phyloP scores from a whole-genome alignment of 2,113 vertebrate genomes.

The Myotis yumanensis region DNA sequence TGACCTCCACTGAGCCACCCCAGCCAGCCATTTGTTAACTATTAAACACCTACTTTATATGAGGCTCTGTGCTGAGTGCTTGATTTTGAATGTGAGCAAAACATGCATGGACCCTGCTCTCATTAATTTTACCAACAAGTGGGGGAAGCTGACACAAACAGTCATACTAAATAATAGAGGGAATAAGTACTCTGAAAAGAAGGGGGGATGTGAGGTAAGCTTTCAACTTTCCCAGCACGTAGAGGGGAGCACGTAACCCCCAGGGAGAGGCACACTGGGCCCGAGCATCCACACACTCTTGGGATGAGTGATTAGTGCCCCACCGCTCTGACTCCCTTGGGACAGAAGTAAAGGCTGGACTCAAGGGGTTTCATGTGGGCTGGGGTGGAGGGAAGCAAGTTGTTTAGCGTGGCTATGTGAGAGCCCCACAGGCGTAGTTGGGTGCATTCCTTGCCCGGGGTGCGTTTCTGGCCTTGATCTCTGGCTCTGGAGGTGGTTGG shows the following conservation, averaged over 20 bases:
- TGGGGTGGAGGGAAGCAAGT: background rate
- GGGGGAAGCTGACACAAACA: background rate
- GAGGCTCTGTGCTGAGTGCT: background rate
- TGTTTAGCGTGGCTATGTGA: background rate
- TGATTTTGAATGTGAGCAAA: background rate
- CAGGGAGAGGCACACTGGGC: background rate
- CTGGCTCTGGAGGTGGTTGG: conserved; percentile 77
- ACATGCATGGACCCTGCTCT: background rate
- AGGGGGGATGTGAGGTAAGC: background rate
- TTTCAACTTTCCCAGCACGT: background rate
- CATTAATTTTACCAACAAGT: background rate
- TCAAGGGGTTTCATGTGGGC: background rate
- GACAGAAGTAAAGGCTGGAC: background rate
- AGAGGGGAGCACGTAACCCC: rapidly evolving
- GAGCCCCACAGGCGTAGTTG: background rate
- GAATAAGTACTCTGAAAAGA: background rate
- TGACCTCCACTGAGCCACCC: no score
- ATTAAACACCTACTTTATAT: background rate
- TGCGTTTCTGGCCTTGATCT: conserved; percentile 78
- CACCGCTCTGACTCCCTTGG: background rate
- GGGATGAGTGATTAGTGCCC: background rate
- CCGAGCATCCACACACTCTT: no score
- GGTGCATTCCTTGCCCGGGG: conserved; percentile 60
- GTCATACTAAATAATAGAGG: background rate
- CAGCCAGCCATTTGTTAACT: background rate